Conservation (phyloP, 1,140 invertebrate genomes). For the Lepidurus couesii region DNA sequence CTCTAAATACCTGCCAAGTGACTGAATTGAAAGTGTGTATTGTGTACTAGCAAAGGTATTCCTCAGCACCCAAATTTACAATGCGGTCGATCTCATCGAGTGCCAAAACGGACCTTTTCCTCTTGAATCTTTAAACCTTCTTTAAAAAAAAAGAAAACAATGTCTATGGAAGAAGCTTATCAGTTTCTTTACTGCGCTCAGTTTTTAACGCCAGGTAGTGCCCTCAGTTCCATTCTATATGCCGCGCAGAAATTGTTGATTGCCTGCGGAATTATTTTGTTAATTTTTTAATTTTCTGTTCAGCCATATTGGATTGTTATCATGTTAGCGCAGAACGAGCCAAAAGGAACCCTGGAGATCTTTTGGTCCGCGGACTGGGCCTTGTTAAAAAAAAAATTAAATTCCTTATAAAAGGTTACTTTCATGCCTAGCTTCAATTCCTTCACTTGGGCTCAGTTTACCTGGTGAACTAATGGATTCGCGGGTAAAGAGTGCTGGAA, state of each 20-base stretch:
- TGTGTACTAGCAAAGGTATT: not conserved
- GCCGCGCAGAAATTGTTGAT: constrained; percentile 5
- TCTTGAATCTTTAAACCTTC: not conserved
- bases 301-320: not conserved
- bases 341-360: not conserved
- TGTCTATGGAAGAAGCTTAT: constrained; percentile 4
- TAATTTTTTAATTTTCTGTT: not conserved
- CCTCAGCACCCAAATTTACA: not conserved
- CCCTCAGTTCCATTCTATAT: constrained; percentile 8
- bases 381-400: not conserved
- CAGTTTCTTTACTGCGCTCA: constrained; percentile 6
- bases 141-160: not conserved
- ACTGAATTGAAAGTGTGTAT: not conserved
- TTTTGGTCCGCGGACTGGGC: constrained; percentile 13
- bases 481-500: constrained; percentile 13
- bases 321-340: not conserved
- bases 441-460: constrained; percentile 21
- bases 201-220: not conserved
- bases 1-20: not conserved
- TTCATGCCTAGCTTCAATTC: not conserved
- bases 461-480: not conserved
- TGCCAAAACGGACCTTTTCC: not conserved
- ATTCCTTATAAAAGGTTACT: not conserved
- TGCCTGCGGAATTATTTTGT: not conserved
- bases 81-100: constrained; percentile 3